A percentile compares a stretch with the other conserved stretches of the same genome.
phyloP scores from a whole-genome alignment of 1,140 invertebrate genomes.

The Venustaconcha ellipsiformis region DNA sequence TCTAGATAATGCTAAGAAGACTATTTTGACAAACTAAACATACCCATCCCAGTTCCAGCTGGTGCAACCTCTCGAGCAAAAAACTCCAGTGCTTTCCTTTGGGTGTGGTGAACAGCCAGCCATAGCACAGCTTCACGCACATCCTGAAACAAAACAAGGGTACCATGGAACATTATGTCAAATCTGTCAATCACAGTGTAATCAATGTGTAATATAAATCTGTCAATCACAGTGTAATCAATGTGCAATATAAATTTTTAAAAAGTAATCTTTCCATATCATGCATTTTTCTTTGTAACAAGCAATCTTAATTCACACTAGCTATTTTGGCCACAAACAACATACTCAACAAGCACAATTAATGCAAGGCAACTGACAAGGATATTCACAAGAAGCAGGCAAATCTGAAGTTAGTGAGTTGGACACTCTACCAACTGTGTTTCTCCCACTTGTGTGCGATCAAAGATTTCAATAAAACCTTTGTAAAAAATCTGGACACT shows the following conservation, averaged over 20 bases:
- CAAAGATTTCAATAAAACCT: neutral
- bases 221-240: too few species aligned
- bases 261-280: too few species aligned
- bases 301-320: neutral
- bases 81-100: constrained; percentile 71
- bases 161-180: too few species aligned
- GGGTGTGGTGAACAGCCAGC: constrained; percentile 71
- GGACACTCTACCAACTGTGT: too few species aligned
- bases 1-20: too few species aligned
- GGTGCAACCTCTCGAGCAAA: constrained; percentile 72
- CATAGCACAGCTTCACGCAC: constrained; percentile 67
- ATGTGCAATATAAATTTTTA: too few species aligned
- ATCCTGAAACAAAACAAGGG: constrained; percentile 25
- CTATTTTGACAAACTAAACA: constrained; percentile 2
- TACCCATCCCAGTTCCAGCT: constrained; percentile 74
- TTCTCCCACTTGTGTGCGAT: neutral
- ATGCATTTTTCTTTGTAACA: too few species aligned
- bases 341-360: neutral
- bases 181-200: too few species aligned
- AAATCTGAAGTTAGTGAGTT: neutral
- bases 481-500: too few species aligned
- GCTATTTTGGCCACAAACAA: neutral
- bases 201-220: too few species aligned
- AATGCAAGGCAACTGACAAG: neutral
- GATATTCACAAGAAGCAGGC: neutral